Evolutionary conservation across 2,888 invertebrate species (phyloP).

Genomic region (Spisula solida): DNA sequence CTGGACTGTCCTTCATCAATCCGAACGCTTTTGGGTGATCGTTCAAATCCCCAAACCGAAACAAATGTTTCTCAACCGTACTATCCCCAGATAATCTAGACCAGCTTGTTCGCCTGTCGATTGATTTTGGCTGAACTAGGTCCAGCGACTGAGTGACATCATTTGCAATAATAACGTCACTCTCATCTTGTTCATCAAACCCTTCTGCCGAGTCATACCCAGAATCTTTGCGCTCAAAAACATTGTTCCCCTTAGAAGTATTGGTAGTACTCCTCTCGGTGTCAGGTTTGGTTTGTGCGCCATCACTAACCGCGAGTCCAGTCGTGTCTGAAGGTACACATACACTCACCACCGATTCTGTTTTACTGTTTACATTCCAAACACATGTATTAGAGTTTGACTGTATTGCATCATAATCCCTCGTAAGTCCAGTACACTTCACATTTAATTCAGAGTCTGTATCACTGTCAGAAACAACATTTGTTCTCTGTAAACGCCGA

Average conservation of each 20-base stretch:
- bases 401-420: too few species aligned
- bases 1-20: neutral
- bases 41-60: neutral
- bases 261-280: neutral
- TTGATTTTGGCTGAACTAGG: neutral
- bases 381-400: neutral
- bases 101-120: neutral
- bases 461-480: neutral
- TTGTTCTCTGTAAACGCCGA: neutral
- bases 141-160: neutral
- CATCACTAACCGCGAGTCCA: neutral
- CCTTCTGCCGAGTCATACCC: neutral
- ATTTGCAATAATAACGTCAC: slow-evolving; percentile 4
- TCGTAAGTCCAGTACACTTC: neutral
- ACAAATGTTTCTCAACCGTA: neutral
- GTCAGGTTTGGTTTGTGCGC: neutral
- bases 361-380: neutral
- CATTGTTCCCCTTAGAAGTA: neutral
- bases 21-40: neutral
- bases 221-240: neutral
- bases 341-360: neutral
- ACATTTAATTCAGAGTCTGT: neutral
- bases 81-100: neutral
- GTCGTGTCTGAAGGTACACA: neutral
- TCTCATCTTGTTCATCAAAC: neutral